Conservation (phyloP, 2,113 vertebrate genomes). For the Coryphaenoides rupestris region DNA sequence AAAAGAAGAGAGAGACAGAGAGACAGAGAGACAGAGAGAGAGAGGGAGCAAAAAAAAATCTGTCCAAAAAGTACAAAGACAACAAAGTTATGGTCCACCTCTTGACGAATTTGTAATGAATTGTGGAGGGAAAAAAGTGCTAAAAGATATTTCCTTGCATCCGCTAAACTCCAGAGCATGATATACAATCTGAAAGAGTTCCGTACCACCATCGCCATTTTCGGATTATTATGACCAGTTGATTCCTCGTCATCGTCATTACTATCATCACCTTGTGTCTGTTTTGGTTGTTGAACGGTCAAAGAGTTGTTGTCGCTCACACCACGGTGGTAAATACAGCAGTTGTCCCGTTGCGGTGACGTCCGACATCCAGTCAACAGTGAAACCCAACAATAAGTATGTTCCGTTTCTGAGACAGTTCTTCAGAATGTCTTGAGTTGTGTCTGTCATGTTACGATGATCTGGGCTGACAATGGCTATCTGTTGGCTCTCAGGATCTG, state of each 20-base stretch:
- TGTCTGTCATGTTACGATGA: conserved; percentile 21
- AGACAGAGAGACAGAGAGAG: conserved; percentile 12
- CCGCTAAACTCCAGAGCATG: too few relatives aligned
- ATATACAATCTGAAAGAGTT: too few relatives aligned
- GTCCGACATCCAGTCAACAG: conserved; percentile 10
- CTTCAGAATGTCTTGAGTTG: conserved; percentile 22
- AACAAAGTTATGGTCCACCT: too few relatives aligned
- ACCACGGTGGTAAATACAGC: conserved; percentile 22
- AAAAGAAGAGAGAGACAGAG: background rate
- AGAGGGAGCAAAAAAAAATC: background rate
- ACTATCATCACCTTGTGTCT: background rate
- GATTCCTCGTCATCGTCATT: too few relatives aligned
- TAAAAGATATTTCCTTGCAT: too few relatives aligned
- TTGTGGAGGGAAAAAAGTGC: too few relatives aligned
- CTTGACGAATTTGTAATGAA: too few relatives aligned
- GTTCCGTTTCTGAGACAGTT: conserved; percentile 22
- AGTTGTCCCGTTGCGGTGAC: background rate
- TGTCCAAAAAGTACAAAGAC: too few relatives aligned
- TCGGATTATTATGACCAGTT: too few relatives aligned
- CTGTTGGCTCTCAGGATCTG: conserved; percentile 63
- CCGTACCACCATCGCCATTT: too few relatives aligned
- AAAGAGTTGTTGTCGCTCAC: background rate
- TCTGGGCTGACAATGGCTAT: conserved; percentile 56
- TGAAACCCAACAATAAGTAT: too few relatives aligned
- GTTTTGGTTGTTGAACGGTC: background rate